phyloP scores from a whole-genome alignment of 23 tunicate species.

The Halocynthia roretzi region DNA sequence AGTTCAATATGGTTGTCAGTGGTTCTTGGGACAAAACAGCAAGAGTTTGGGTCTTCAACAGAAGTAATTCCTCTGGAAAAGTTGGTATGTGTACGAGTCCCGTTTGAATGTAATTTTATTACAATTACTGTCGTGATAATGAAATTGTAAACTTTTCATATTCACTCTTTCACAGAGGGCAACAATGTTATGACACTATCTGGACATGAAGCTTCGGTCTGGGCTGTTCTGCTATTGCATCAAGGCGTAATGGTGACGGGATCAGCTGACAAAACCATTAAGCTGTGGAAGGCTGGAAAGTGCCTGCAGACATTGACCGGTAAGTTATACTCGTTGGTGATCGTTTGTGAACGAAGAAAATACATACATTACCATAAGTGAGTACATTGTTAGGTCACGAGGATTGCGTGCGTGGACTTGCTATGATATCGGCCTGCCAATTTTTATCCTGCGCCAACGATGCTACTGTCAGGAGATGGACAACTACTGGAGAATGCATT shows the following conservation, averaged over 20 bases:
- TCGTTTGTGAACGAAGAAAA: neutral
- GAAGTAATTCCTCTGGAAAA: slow-evolving; percentile 3
- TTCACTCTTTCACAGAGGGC: neutral
- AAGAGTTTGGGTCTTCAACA: slow-evolving; percentile 39
- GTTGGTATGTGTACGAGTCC: neutral
- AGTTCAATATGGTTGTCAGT: slow-evolving; percentile 37
- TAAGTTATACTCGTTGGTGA: neutral
- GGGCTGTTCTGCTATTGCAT: slow-evolving; percentile 47
- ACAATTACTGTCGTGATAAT: neutral
- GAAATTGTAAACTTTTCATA: neutral
- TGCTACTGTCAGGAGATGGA: slow-evolving; percentile 61
- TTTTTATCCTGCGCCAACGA: slow-evolving; percentile 85
- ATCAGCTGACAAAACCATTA: slow-evolving; percentile 66
- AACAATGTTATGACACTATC: slow-evolving; percentile 20
- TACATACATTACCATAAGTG: neutral
- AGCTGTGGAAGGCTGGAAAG: slow-evolving; percentile 40
- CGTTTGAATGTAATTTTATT: neutral
- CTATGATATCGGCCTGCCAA: slow-evolving; percentile 21
- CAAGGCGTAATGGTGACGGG: slow-evolving; percentile 49
- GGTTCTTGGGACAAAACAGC: slow-evolving; percentile 89
- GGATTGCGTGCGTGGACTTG: slow-evolving; percentile 72
- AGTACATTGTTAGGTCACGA: slow-evolving; percentile 35
- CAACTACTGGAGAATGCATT: slow-evolving; percentile 46
- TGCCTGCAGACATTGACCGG: slow-evolving; percentile 28
- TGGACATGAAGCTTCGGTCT: slow-evolving; percentile 73